phyloP scores from a whole-genome alignment of 2,888 invertebrate species.

The Notocelia uddmanniana region DNA sequence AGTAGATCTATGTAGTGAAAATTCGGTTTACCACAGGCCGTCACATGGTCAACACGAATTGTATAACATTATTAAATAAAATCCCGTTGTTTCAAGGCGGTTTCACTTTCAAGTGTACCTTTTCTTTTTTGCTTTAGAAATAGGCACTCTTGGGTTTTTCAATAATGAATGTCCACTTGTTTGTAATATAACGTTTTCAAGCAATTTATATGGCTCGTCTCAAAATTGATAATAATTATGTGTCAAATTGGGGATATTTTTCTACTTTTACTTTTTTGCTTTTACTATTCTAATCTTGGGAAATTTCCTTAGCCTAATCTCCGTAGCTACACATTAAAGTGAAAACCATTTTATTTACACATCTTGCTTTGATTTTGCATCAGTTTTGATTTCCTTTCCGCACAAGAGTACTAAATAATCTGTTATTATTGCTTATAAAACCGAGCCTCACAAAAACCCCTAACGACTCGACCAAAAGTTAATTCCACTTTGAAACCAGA shows the following conservation, averaged over 20 bases:
- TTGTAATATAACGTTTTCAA: too few relatives aligned
- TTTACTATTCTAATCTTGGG: too few relatives aligned
- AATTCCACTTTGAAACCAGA: slow-evolving; percentile 26
- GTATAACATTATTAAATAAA: background rate
- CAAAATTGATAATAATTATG: too few relatives aligned
- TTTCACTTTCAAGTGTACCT: background rate
- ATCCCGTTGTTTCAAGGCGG: background rate
- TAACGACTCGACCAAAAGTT: slow-evolving; percentile 20
- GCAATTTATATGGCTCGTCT: too few relatives aligned
- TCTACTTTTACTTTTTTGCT: too few relatives aligned
- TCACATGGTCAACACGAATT: too few relatives aligned
- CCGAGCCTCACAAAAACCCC: background rate
- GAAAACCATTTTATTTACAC: background rate
- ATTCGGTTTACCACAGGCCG: too few relatives aligned
- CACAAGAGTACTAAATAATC: background rate
- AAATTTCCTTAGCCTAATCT: too few relatives aligned
- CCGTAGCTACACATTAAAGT: background rate
- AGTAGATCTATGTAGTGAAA: too few relatives aligned
- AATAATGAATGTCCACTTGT: too few relatives aligned
- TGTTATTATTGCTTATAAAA: slow-evolving; percentile 7
- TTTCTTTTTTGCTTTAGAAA: background rate
- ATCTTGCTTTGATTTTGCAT: background rate
- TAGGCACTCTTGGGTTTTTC: background rate
- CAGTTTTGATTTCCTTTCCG: background rate
- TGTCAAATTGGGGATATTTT: too few relatives aligned